Evolutionary conservation across 1,140 invertebrate species (phyloP).

Genomic region (Lepidostoma basale): DNA sequence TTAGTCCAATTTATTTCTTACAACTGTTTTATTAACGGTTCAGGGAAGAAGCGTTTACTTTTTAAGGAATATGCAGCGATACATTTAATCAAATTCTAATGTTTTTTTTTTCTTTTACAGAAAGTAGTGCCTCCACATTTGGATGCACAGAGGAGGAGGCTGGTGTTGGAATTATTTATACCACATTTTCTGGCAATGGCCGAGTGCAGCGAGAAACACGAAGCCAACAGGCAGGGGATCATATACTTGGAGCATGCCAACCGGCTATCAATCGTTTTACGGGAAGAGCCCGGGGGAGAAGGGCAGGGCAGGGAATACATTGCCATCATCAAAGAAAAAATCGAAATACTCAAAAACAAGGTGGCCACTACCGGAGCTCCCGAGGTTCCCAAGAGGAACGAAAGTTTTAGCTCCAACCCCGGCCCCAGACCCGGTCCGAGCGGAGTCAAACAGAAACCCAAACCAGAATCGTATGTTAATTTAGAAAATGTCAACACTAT

Average conservation of each 20-base stretch:
- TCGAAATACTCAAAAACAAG: conserved; percentile 49
- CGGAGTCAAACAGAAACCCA: conserved; percentile 33
- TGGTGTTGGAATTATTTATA: conserved; percentile 72
- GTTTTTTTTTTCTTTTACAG: conserved; percentile 48
- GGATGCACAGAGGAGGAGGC: conserved; percentile 60
- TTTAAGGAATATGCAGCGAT: too few species aligned
- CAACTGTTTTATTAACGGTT: neutral
- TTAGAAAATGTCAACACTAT: conserved; percentile 15
- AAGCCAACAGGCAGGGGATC: conserved; percentile 63
- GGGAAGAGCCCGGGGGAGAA: conserved; percentile 61
- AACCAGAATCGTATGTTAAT: conserved; percentile 37
- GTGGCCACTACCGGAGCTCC: conserved; percentile 28
- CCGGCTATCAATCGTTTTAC: conserved; percentile 67
- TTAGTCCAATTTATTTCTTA: too few species aligned
- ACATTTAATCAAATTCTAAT: too few species aligned
- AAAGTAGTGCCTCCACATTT: conserved; percentile 55
- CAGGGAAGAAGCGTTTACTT: conserved; percentile 23
- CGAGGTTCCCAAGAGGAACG: conserved; percentile 37
- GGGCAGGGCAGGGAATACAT: conserved; percentile 58
- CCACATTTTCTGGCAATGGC: conserved; percentile 72
- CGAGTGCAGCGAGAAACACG: conserved; percentile 64
- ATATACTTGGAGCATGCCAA: conserved; percentile 73
- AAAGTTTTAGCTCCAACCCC: conserved; percentile 26
- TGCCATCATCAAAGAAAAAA: conserved; percentile 56
- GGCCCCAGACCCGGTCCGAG: conserved; percentile 26